phyloP scores from a whole-genome alignment of 2,797 vertebrate genomes.

The Pseudomugil tenellus region DNA sequence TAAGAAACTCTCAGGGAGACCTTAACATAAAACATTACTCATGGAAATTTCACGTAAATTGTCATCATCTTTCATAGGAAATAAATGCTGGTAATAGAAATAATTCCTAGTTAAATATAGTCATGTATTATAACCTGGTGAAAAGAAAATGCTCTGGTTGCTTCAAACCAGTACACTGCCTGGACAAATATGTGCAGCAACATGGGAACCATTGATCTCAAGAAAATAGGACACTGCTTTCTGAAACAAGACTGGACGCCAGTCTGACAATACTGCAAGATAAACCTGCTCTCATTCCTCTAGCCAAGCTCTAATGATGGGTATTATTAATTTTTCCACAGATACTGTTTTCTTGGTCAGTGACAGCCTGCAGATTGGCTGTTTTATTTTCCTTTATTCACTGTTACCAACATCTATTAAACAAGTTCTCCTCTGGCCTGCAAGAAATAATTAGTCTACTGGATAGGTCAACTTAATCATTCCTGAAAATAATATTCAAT shows the following conservation, averaged over 20 bases:
- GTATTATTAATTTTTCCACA: constrained; percentile 55
- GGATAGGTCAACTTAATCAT: constrained; percentile 86
- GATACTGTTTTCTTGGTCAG: constrained; percentile 59
- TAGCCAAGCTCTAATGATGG: constrained; percentile 46
- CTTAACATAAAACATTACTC: background rate
- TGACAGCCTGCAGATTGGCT: constrained; percentile 56
- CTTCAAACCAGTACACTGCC: background rate
- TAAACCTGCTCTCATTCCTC: constrained; percentile 32
- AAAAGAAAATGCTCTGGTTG: background rate
- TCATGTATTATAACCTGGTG: background rate
- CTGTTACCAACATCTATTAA: constrained; percentile 79
- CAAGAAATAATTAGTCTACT: constrained; percentile 84
- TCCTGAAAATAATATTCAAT: constrained; percentile 88
- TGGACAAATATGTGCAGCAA: background rate
- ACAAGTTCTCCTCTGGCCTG: constrained; percentile 73
- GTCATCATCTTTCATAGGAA: background rate
- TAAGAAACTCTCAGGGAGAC: background rate
- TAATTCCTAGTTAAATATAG: background rate
- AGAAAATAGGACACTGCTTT: constrained; percentile 22
- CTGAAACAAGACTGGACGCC: constrained; percentile 22
- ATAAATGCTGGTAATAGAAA: background rate
- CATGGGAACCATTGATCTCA: constrained; percentile 2
- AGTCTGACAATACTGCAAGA: constrained; percentile 26
- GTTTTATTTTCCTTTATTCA: constrained; percentile 75
- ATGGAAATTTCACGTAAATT: background rate